phyloP scores from a whole-genome alignment of 2,113 vertebrate genomes.

The Thunnus maccoyii region DNA sequence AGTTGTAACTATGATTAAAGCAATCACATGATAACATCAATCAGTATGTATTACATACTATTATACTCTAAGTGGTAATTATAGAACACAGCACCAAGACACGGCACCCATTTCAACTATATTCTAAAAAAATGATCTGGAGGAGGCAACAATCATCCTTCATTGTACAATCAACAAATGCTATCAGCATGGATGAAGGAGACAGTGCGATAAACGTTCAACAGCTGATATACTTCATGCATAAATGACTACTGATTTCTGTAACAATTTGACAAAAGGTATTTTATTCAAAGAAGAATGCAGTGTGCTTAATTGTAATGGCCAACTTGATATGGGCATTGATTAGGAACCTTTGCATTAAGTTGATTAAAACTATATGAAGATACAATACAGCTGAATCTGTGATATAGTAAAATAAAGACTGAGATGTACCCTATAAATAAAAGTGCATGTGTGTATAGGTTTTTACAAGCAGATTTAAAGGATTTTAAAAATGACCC shows the following conservation, averaged over 20 bases:
- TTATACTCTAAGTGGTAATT: too few relatives aligned
- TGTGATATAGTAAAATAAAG: neutral
- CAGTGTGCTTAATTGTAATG: neutral
- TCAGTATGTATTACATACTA: too few relatives aligned
- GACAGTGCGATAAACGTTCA: neutral
- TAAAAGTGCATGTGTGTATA: too few relatives aligned
- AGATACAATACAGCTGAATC: neutral
- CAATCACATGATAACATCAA: too few relatives aligned
- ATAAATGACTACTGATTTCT: neutral
- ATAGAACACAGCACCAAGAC: neutral
- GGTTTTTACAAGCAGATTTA: neutral
- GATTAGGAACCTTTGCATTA: too few relatives aligned
- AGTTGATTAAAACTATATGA: neutral
- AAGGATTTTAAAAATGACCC: neutral
- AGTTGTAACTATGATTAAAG: neutral
- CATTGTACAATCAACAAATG: neutral
- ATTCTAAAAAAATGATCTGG: neutral
- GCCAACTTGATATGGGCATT: neutral
- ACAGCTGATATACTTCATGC: neutral
- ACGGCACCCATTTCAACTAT: neutral
- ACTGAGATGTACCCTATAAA: neutral
- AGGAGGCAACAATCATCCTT: neutral
- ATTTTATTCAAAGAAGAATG: neutral
- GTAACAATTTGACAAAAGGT: too few relatives aligned
- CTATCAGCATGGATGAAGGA: neutral